A percentile compares a stretch with the other conserved stretches of the same genome.
phyloP scores from a whole-genome alignment of 2,888 invertebrate genomes.

The Spisula solida region DNA sequence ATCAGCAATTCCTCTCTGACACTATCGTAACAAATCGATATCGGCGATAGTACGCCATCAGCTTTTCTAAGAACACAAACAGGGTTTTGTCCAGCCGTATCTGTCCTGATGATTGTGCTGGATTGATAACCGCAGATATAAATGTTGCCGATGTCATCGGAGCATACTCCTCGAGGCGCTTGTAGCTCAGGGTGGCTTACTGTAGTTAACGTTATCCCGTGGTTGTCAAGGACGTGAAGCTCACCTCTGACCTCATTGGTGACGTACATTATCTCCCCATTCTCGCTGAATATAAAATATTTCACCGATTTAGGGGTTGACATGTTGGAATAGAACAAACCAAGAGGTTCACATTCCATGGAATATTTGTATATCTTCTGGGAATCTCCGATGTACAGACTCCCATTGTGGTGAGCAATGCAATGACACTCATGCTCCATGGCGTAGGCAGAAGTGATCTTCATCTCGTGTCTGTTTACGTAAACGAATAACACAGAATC shows the following conservation, averaged over 20 bases:
- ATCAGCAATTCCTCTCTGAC: neutral
- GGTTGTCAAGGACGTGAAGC: neutral
- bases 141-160: neutral
- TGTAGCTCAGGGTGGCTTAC: neutral
- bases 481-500: neutral
- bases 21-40: neutral
- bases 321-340: neutral
- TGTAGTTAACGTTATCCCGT: neutral
- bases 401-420: neutral
- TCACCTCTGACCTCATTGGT: constrained; percentile 14
- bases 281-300: neutral
- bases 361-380: neutral
- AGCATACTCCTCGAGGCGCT: neutral
- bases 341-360: neutral
- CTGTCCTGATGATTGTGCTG: neutral
- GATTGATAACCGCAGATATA: neutral
- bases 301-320: neutral
- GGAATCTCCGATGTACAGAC: neutral
- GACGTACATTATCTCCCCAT: neutral
- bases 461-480: neutral
- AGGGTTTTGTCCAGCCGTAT: neutral
- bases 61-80: neutral
- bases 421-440: constrained; percentile 15
- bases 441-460: neutral
- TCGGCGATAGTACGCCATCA: neutral